These are phyloP conservation scores for Andrena trimmerana DNA, from an alignment of 2,888 invertebrate species.

Conservation along the genomic window DNA sequence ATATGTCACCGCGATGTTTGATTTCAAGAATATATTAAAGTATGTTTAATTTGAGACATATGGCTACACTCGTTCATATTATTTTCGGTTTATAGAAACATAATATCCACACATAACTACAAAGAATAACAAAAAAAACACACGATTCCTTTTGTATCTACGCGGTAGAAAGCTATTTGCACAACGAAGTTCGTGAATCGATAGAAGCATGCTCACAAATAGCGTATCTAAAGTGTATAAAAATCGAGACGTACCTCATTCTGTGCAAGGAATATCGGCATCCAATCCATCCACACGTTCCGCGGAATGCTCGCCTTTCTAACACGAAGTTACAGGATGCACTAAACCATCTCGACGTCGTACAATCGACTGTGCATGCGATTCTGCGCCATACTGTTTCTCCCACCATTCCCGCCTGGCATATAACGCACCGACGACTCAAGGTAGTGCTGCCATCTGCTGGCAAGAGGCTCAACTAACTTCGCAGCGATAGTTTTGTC, in stretches of 20 bases:
- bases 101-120: neutral
- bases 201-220: conserved; percentile 42
- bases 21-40: too few relatives aligned
- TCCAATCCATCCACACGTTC: conserved; percentile 10
- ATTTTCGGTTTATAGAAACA: neutral
- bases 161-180: conserved; percentile 22
- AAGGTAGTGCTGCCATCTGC: conserved; percentile 78
- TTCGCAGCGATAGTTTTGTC: conserved; percentile 72
- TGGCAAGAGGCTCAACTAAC: conserved; percentile 59
- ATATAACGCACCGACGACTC: conserved; percentile 31
- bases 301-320: conserved; percentile 55
- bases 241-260: conserved; percentile 49
- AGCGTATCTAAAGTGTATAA: neutral
- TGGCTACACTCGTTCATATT: neutral
- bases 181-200: conserved; percentile 39
- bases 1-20: too few relatives aligned
- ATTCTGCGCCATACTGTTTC: conserved; percentile 72
- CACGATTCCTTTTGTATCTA: neutral
- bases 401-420: conserved; percentile 58
- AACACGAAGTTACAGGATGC: conserved; percentile 64
- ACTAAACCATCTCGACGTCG: conserved; percentile 48
- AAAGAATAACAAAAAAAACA: neutral
- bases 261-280: neutral
- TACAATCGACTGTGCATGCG: conserved; percentile 56
- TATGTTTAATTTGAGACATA: too few relatives aligned